Base-by-base conservation (phyloP, 2,888 invertebrate genomes). In the Dryobota labecula region DNA sequence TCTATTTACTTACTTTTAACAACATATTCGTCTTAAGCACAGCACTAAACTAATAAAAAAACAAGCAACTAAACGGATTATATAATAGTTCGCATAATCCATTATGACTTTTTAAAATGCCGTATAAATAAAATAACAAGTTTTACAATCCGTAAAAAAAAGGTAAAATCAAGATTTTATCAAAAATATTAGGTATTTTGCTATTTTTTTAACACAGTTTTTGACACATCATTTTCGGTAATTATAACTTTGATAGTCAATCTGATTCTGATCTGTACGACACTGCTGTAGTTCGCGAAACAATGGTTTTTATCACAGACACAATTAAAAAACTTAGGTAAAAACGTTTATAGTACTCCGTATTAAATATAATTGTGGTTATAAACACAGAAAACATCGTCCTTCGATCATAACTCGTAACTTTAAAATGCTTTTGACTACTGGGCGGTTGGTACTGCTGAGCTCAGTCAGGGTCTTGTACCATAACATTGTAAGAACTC, bases 401-500 rank as follows among this genome's bases (percentile, higher is more conserved):
- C 36, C 3, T 18, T 33, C 9, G 15, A 8, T 41, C 11, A 30
- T 45, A 38, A 30, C 9, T 15, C 1, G 15, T 11, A 27, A 27
- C 3, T 20, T 56, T 24, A 1, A n/a, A 53, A 38, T 30, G 3
- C 49, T 33, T 20, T 24, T 53, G 24, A 36, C 53, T 63, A 78
- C 64, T 58, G 74, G 36, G 38, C 62, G 54, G 13, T 65, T 69
- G 54, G 47, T 41, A n/a, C 13, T 24, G 24, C 43, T 9, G 36
- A 38, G 20, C 38, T 65, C 13, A 13, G 1, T 2, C 38, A 82
- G 53, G 24, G 49, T 43, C 8, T 60, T 78, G 73, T 74, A 82
- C 79, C 83, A 81, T 70, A 87, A 86, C 82, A 87, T 83, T 79
- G 45, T 76, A 70, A 87, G 82, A 85, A 57, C 81, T 78, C 76